Percentiles rank a stretch among this genome's conserved stretches.
Conservation (phyloP, 2,113 vertebrate species). For the Xenopus laevis region DNA sequence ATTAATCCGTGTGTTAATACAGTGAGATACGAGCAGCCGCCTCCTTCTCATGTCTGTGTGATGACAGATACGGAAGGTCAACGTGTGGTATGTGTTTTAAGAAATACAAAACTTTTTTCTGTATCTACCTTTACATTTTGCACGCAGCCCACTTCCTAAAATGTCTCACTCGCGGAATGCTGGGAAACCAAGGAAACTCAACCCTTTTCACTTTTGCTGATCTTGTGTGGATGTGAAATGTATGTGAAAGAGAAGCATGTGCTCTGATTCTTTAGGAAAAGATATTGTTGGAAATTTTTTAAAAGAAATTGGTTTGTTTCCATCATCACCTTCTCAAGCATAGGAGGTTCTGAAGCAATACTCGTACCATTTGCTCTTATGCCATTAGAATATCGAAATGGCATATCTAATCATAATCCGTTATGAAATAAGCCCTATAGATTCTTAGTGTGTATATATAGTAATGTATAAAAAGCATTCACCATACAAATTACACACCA, state of each 20-base stretch:
- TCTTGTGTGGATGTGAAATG: constrained; percentile 16
- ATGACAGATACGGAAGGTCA: not conserved
- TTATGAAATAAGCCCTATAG: too few relatives aligned
- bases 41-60: too few relatives aligned
- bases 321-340: too few relatives aligned
- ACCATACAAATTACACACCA: too few relatives aligned
- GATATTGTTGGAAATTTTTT: not conserved
- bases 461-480: too few relatives aligned
- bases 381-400: too few relatives aligned
- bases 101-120: constrained; percentile 7
- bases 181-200: not conserved
- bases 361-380: too few relatives aligned
- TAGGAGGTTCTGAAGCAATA: too few relatives aligned
- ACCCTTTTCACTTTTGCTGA: not conserved
- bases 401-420: too few relatives aligned
- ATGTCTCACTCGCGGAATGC: constrained; percentile 5
- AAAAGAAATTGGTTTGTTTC: not conserved
- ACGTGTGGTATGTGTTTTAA: not conserved
- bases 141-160: constrained; percentile 6
- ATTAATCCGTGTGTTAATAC: not conserved
- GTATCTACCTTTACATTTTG: constrained; percentile 24
- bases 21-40: not conserved
- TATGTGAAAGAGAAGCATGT: constrained; percentile 38
- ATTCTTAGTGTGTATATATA: too few relatives aligned
- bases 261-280: constrained; percentile 6